These are phyloP conservation scores for Mesodorylaimus sp. DNA, from an alignment of 2,888 invertebrate species.

Conservation along the genomic window DNA sequence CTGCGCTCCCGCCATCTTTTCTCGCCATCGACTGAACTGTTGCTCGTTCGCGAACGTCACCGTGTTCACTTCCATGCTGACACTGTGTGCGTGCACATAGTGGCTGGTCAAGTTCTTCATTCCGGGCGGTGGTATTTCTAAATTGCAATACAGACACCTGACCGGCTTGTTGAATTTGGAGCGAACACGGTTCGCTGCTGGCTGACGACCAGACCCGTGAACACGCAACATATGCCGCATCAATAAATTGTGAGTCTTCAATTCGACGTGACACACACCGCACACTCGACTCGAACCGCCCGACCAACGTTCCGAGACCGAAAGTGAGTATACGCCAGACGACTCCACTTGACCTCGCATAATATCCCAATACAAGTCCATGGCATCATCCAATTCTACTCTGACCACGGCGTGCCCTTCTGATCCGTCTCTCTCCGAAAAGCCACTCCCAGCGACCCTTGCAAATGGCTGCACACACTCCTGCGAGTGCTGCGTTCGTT, in stretches of 20 bases:
- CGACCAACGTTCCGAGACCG: too few relatives aligned
- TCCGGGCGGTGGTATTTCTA: conserved; percentile 6
- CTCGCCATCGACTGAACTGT: conserved; percentile 7
- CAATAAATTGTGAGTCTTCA: neutral
- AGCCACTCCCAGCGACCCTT: too few relatives aligned
- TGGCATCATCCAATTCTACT: neutral
- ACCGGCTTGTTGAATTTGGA: conserved; percentile 6
- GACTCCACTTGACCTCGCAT: too few relatives aligned
- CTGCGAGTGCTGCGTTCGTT: too few relatives aligned
- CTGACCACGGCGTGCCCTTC: neutral
- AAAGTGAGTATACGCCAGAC: too few relatives aligned
- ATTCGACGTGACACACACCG: conserved; percentile 4
- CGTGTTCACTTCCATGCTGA: conserved; percentile 5
- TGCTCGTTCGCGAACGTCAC: conserved; percentile 2
- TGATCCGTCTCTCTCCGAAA: too few relatives aligned
- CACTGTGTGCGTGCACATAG: conserved; percentile 5
- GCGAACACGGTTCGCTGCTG: too few relatives aligned
- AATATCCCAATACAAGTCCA: neutral
- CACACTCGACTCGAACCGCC: neutral
- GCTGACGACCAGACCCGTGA: conserved; percentile 1
- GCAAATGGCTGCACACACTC: too few relatives aligned
- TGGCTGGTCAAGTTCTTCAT: conserved; percentile 6
- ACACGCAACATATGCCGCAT: conserved; percentile 4
- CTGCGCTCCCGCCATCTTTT: conserved; percentile 4
- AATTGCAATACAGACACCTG: conserved; percentile 5